Base-by-base conservation (phyloP, 2,113 vertebrate genomes). In the Tupaia chinensis region DNA sequence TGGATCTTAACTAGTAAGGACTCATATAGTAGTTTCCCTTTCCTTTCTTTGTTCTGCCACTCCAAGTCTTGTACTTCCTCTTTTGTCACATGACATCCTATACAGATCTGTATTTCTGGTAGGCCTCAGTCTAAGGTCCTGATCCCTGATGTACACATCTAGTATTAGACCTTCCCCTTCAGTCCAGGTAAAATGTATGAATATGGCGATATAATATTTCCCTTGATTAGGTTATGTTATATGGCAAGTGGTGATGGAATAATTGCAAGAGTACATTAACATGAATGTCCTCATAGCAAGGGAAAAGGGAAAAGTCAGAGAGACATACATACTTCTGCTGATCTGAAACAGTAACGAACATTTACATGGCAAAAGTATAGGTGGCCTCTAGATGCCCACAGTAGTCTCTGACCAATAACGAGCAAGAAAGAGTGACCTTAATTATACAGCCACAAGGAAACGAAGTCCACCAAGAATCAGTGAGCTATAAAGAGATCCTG, bases 381-480 rank as follows among this genome's bases (percentile, higher is more conserved):
- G 14, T 68, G 11, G 12, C 73, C 44, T 95, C 44, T 58, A 70
- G 7, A 56, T 82, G 53, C 10, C 58, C 0, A 7, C 65, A 61
- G 32, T 88, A 27, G 19, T 77, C 4, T 93, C 80, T 96, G 69
- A 34, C 69, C 14, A 29, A 5, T 23, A 87, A 53, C 29, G 68
- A 66, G 29, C 32, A 84, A 82, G 60, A 82, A 94, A 81, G 84
- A 58, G 60, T 73, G 25, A 16, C 44, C 20, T 77, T 87, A 73
- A 58, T 68, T 2, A 32, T 69, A 85, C 0, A 61, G 20, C 27
- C 23, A 65, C 65, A 89, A 44, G 54, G 19, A 83, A 69, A 56
- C 58, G 63, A 83, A 91, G 90, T 94, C 65, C 76, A 10, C 73
- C 82, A 82, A 69, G 60, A 95, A 34, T 69, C 65, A 88, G 12